These are phyloP conservation scores for Cariama cristata DNA, from an alignment of 2,113 vertebrate genomes.

Conservation along the genomic window DNA sequence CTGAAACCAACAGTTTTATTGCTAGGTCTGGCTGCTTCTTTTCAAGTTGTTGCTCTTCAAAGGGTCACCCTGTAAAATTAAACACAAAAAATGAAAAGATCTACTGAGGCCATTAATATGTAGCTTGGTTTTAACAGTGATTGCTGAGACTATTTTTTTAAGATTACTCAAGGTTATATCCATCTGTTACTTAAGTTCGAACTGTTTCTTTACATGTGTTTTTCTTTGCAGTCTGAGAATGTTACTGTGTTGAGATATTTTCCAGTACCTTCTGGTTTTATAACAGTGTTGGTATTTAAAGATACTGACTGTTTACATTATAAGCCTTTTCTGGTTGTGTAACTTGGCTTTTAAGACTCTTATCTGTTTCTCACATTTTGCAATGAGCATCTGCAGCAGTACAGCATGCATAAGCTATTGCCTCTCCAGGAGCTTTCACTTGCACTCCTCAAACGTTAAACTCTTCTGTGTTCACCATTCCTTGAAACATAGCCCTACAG, in stretches of 20 bases:
- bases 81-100: neutral
- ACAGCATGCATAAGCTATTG: neutral
- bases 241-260: neutral
- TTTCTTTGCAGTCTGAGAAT: neutral
- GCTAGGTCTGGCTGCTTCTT: neutral
- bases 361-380: neutral
- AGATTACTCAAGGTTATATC: neutral
- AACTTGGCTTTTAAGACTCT: neutral
- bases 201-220: neutral
- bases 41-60: neutral
- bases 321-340: neutral
- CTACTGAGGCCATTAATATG: neutral
- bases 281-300: neutral
- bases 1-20: neutral
- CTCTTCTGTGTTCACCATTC: neutral
- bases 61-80: neutral
- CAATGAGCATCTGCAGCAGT: neutral
- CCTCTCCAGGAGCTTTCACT: neutral
- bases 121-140: neutral
- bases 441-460: neutral
- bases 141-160: neutral
- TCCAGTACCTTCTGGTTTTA: neutral
- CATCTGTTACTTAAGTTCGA: neutral
- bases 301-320: neutral
- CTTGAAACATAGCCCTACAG: neutral